A percentile compares a stretch with the other conserved stretches of the same genome.
Conservation (phyloP, 2,113 vertebrate species). For the Trachemys scripta region DNA sequence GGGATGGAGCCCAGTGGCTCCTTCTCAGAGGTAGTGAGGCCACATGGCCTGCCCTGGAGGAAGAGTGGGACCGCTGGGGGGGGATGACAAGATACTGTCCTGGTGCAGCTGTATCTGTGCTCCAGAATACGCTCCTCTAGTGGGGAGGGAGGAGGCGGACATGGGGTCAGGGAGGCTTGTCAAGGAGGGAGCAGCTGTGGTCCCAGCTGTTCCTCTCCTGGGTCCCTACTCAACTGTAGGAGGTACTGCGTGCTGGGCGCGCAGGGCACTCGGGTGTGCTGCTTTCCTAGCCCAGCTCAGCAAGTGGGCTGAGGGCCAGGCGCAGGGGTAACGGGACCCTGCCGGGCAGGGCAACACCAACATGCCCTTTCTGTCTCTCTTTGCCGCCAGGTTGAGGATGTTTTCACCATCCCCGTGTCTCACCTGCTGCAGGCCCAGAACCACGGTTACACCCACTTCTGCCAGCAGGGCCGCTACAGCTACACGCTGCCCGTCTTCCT, state of each 20-base stretch:
- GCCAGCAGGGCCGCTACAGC: constrained; percentile 76
- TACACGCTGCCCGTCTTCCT: constrained; percentile 92
- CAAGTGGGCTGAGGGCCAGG: no score
- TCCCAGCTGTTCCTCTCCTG: not conserved
- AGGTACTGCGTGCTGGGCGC: accelerated
- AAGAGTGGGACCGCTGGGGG: not conserved
- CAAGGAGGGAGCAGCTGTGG: no score
- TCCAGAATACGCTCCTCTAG: not conserved
- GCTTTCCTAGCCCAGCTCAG: not conserved
- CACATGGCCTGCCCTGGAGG: not conserved
- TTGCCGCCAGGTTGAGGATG: constrained; percentile 87
- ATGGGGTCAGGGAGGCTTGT: no score
- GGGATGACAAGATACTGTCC: no score
- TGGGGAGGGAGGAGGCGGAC: no score
- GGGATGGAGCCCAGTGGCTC: not conserved
- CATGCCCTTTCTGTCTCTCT: not conserved
- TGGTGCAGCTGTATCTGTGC: no score
- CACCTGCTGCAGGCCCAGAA: constrained; percentile 86
- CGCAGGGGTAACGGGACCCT: accelerated
- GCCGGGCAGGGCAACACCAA: no score
- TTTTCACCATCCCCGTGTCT: constrained; percentile 87
- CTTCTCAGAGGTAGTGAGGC: not conserved
- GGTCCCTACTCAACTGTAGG: not conserved
- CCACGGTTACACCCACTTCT: constrained; percentile 91
- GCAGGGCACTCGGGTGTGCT: not conserved